phyloP scores from a whole-genome alignment of 2,113 vertebrate species.

The Cyanistes caeruleus region DNA sequence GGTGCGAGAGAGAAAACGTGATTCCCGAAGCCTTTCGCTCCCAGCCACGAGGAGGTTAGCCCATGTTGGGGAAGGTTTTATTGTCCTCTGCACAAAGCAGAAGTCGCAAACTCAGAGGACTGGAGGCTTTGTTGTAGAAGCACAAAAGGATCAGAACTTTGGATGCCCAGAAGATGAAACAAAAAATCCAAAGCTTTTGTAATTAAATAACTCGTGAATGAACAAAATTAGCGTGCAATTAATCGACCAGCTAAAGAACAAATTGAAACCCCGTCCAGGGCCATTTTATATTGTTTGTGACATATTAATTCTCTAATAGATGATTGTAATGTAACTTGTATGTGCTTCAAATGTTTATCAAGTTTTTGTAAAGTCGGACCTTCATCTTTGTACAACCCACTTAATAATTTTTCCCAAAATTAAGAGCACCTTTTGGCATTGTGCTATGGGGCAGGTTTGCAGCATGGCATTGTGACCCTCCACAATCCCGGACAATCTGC shows the following conservation, averaged over 20 bases:
- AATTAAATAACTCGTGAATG: background rate
- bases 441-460: constrained; percentile 50
- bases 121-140: constrained; percentile 35
- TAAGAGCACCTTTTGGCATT: background rate
- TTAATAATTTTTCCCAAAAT: constrained; percentile 6
- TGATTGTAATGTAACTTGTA: background rate
- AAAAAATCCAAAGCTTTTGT: background rate
- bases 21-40: background rate
- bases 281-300: background rate
- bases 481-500: background rate
- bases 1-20: background rate
- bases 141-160: constrained; percentile 34
- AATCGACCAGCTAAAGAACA: background rate
- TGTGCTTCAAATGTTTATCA: background rate
- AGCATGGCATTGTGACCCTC: constrained; percentile 29
- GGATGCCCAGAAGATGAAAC: background rate
- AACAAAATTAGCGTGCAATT: background rate
- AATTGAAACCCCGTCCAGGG: constrained; percentile 10
- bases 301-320: background rate
- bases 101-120: constrained; percentile 27
- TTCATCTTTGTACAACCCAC: constrained; percentile 36
- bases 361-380: constrained; percentile 46
- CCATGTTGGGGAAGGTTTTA: background rate
- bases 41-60: constrained; percentile 40
- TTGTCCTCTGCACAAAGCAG: constrained; percentile 45